Conservation (phyloP, 1,140 invertebrate species). For the Chironomus striatipennis region DNA sequence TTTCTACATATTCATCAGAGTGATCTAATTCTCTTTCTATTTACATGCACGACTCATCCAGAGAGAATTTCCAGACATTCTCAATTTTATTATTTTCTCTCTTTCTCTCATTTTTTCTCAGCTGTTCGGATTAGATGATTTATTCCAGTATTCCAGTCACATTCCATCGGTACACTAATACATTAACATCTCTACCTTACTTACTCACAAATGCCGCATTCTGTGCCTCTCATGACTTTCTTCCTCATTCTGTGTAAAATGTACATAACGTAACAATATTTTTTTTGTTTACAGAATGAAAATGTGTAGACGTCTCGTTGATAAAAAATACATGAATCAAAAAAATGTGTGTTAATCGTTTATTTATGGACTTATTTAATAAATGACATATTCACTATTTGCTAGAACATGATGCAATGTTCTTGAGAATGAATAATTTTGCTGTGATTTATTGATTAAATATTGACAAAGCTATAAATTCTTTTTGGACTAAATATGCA, state of each 20-base stretch:
- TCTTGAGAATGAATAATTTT: too few relatives aligned
- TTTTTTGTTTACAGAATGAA: slow-evolving; percentile 4
- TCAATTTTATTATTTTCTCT: not conserved
- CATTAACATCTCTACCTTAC: not conserved
- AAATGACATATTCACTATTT: not conserved
- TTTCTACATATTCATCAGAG: not conserved
- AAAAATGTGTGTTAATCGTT: not conserved
- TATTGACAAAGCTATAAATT: too few relatives aligned
- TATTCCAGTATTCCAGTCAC: not conserved
- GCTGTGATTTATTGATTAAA: too few relatives aligned
- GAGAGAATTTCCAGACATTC: too few relatives aligned
- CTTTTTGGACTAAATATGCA: too few relatives aligned
- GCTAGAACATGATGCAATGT: too few relatives aligned
- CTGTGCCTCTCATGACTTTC: not conserved
- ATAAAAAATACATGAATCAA: not conserved
- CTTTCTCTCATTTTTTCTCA: not conserved
- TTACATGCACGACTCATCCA: not conserved
- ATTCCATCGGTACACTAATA: not conserved
- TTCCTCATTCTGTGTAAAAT: not conserved
- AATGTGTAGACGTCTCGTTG: not conserved
- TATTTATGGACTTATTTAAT: slow-evolving; percentile 6
- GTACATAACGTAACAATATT: not conserved
- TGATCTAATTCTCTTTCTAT: not conserved
- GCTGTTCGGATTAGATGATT: not conserved
- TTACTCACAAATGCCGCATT: slow-evolving; percentile 6